Evolutionary conservation across 2,113 vertebrate genomes (phyloP), one percentile per base, ranked within the genome.

Genomic region (Nymphicus hollandicus): DNA sequence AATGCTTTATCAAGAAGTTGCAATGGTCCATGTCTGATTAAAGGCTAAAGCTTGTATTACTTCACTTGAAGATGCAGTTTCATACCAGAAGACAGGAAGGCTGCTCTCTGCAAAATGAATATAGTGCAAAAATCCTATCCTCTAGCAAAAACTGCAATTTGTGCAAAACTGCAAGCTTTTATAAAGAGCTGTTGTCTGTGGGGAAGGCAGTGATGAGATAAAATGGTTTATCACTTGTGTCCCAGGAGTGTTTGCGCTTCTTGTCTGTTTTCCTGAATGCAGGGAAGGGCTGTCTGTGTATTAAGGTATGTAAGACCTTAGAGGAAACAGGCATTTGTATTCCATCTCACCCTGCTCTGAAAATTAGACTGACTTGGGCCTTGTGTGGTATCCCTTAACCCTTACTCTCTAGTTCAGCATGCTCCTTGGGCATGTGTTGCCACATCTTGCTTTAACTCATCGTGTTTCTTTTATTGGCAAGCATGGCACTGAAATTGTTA

Each of bases 41-140:
- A 55, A 91, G 50, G 47, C 27, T 33, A 7, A 72, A 79, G 50
- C 12, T 46, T 56, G 4, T 16, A 6, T 28, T 25, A 7, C 14
- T 81, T 11, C 3, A 68, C 27, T 85, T 0, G 1, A 80, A 91
- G 65, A 72, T 0, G 1, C 25, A 9, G 12, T 89, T 65, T 37
- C 3, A 8, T 50, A 53, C 4, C 25, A 39, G 41, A 55, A 72
- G 17, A 53, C 25, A 43, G 79, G 27, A 92, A 56, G 35, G 27
- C 49, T 77, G 25, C 24, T 77, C 22, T 77, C 68, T 86, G n/a
- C 39, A 12, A 39, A 1, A 17, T 43, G 7, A 76, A 24, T 9
- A 1, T 14, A 44, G 39, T 37, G 63, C 33, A 52, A 25, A 94
- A 88, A 29, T 64, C 9, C 23, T 6, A 4, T 71, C 16, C 15